Conservation (phyloP, 2,113 vertebrate species). For the Phrynosoma platyrhinos region DNA sequence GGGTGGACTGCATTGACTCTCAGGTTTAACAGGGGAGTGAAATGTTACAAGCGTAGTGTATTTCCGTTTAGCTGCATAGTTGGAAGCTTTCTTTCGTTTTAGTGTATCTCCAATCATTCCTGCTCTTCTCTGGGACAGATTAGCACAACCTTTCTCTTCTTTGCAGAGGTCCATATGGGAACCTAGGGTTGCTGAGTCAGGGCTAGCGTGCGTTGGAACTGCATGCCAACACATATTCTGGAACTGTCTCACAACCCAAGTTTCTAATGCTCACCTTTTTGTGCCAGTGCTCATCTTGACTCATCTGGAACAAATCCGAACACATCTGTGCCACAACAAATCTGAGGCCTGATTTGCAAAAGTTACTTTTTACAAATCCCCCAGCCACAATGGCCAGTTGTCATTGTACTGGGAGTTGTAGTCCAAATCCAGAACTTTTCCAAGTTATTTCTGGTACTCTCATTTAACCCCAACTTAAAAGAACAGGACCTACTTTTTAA, state of each 20-base stretch:
- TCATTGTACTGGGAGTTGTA: too few species aligned
- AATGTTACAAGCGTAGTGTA: conserved; percentile 13
- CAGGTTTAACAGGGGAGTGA: conserved; percentile 28
- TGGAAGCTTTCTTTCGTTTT: conserved; percentile 22
- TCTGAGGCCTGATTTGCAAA: too few species aligned
- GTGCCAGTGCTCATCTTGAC: too few species aligned
- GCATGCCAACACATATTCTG: too few species aligned
- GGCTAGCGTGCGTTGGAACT: neutral
- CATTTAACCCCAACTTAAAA: neutral
- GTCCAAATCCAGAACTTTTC: too few species aligned
- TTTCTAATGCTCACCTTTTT: neutral
- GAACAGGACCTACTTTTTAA: neutral
- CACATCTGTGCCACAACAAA: too few species aligned
- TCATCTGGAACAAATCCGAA: too few species aligned
- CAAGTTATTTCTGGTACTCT: too few species aligned
- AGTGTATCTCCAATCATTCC: neutral
- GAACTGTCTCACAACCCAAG: neutral
- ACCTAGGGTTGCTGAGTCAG: neutral
- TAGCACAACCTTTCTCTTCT: neutral
- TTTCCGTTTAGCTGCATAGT: conserved; percentile 26
- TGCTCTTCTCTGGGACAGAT: neutral
- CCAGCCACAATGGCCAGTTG: too few species aligned
- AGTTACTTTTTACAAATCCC: too few species aligned
- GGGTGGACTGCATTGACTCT: conserved; percentile 50
- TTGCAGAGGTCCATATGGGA: neutral